Conservation (phyloP, 2,113 vertebrate genomes). For the Nannobrachium achirus region DNA sequence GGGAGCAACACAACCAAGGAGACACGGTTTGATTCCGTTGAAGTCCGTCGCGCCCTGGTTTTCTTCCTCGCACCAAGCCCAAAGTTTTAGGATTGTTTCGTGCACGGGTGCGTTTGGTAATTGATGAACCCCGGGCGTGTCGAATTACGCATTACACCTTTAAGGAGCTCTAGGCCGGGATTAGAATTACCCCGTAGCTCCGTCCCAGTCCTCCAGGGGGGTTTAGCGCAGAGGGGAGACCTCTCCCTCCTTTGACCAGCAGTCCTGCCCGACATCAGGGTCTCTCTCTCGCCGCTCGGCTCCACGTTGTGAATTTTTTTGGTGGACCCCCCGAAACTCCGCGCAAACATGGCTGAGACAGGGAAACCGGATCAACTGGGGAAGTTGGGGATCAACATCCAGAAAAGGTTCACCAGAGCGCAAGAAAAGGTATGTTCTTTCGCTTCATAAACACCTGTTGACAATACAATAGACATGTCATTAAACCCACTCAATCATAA, state of each 20-base stretch:
- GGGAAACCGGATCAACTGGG: slow-evolving; percentile 95
- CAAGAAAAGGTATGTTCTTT: slow-evolving; percentile 93
- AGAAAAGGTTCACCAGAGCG: slow-evolving; percentile 93
- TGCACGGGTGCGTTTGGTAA: too few relatives aligned
- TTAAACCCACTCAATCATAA: too few relatives aligned
- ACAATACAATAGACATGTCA: too few relatives aligned
- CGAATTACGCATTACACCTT: slow-evolving; percentile 65
- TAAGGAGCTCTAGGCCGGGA: slow-evolving; percentile 65
- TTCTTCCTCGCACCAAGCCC: too few relatives aligned
- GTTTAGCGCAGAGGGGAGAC: slow-evolving; percentile 46
- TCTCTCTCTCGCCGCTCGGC: too few relatives aligned
- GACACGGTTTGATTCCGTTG: too few relatives aligned
- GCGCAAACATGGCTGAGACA: slow-evolving; percentile 89
- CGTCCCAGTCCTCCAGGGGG: slow-evolving; percentile 5
- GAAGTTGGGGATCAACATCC: slow-evolving; percentile 93
- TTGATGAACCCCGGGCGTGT: slow-evolving; percentile 24
- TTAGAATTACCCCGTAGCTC: slow-evolving; percentile 53
- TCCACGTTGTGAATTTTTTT: too few relatives aligned
- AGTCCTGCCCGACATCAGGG: background rate
- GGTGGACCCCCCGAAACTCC: slow-evolving; percentile 9
- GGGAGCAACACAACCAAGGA: too few relatives aligned
- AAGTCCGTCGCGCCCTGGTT: too few relatives aligned
- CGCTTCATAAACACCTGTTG: background rate
- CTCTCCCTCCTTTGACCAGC: background rate
- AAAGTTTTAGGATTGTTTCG: too few relatives aligned